Evolutionary conservation across 2,888 invertebrate genomes (phyloP).

Genomic region (Meta bourneti): DNA sequence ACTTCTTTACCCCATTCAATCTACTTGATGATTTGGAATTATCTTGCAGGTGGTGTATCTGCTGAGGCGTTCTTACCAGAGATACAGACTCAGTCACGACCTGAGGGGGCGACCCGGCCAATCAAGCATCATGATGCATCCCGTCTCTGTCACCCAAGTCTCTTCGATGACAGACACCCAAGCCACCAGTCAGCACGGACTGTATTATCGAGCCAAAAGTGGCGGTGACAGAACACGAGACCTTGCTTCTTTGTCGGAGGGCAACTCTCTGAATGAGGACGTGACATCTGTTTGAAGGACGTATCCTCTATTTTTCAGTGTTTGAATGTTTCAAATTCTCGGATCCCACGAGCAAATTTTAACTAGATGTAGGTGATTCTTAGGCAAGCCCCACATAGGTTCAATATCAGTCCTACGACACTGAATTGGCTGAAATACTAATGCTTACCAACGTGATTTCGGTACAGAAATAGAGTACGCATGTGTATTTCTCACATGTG

Average conservation of each 20-base stretch:
- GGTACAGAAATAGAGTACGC: no score
- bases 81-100: constrained; percentile 49
- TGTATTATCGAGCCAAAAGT: constrained; percentile 52
- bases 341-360: no score
- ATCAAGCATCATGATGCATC: constrained; percentile 66
- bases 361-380: no score
- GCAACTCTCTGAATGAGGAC: not conserved
- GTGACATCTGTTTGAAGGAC: constrained; percentile 21
- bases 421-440: no score
- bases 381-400: no score
- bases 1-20: not conserved
- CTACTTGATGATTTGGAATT: not conserved
- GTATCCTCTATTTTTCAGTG: no score
- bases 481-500: no score
- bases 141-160: constrained; percentile 69
- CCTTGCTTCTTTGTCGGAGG: not conserved
- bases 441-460: no score
- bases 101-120: constrained; percentile 9
- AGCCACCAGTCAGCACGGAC: not conserved
- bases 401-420: no score
- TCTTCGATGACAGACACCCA: constrained; percentile 54
- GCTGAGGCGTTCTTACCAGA: constrained; percentile 64
- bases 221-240: constrained; percentile 16
- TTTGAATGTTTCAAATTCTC: no score
- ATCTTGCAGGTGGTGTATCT: constrained; percentile 65